Evolutionary conservation across 2,888 invertebrate species (phyloP).

Genomic region (Prenolepis imparis): DNA sequence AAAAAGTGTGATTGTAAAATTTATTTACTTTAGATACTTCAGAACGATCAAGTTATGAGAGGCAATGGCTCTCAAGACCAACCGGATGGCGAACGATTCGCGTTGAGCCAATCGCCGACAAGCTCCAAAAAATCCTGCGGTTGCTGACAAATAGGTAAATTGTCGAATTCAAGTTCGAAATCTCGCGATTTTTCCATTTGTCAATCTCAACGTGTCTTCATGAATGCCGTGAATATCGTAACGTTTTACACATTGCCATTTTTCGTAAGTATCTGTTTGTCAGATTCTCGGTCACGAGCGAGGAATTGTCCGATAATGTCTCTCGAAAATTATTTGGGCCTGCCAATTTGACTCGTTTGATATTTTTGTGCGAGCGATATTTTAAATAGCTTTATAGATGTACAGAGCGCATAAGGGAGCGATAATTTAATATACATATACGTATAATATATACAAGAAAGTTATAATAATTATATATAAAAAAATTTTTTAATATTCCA

Average conservation of each 20-base stretch:
- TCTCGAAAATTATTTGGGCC: neutral
- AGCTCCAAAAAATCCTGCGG: slow-evolving; percentile 87
- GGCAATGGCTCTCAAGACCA: slow-evolving; percentile 88
- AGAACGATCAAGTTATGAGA: slow-evolving; percentile 92
- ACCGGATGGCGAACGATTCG: slow-evolving; percentile 90
- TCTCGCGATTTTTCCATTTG: slow-evolving; percentile 40
- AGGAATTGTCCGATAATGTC: slow-evolving; percentile 2
- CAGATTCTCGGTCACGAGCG: neutral
- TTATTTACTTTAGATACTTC: slow-evolving; percentile 89
- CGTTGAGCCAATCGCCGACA: slow-evolving; percentile 88
- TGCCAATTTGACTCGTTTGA: slow-evolving; percentile 6
- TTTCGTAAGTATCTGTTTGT: slow-evolving; percentile 15
- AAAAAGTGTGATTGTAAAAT: slow-evolving; percentile 4
- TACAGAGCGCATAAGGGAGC: neutral
- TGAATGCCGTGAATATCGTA: slow-evolving; percentile 26
- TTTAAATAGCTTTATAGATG: slow-evolving; percentile 18
- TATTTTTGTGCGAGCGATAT: neutral
- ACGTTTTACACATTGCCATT: slow-evolving; percentile 33
- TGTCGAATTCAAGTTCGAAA: slow-evolving; percentile 53
- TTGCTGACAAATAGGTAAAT: slow-evolving; percentile 87
- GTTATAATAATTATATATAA: neutral
- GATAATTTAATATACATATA: slow-evolving; percentile 7
- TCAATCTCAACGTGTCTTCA: slow-evolving; percentile 31
- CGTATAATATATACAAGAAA: neutral
- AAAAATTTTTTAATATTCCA: slow-evolving; percentile 5